Evolutionary conservation across 2,888 invertebrate species (phyloP), one percentile per base, ranked within the genome.

Genomic region (Tetragonula carbonaria): DNA sequence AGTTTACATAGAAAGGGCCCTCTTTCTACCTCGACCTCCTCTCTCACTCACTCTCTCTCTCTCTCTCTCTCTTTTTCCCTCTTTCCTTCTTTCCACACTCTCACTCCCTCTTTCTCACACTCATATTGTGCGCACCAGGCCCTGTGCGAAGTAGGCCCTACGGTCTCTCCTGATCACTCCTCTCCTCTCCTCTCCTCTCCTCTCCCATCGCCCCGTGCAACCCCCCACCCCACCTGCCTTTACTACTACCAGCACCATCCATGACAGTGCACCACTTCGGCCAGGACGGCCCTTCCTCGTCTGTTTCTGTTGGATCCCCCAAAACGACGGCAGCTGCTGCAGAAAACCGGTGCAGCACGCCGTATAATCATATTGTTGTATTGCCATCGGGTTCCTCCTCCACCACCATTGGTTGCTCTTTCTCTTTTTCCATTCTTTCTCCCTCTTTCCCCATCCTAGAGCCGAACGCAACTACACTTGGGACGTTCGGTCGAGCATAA

Each of bases 301-400:
- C 86, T 82, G 82, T 90, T 90, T 86, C 88, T 86, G 88, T 86
- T 84, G 89, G 91, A 91, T 90, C 91, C 91, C 88, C 91, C 86
- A 91, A 91, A 91, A 90, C 91, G 87, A 88, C 89, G 88, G 87
- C 91, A 91, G 92, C 92, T 91, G 92, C 92, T 88, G 91, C 91
- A 92, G 90, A 91, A 90, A 92, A 93, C 93, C 93, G 93, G 93
- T 93, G 92, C 92, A 90, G 90, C 92, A 91, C 87, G 90, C 85
- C 83, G 90, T 92, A 93, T 92, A 92, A 92, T 93, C 93, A 93
- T 91, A 93, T 93, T 93, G 91, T 93, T 91, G 87, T 89, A 84
- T 82, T 88, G 82, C 90, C 87, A 86, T 86, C 84, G 84, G 88
- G 82, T 86, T 85, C 84, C 89, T 86, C 84, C 86, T 85, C 86